Evolutionary conservation across 1,140 invertebrate species (phyloP), one percentile per base, ranked within the genome.

Genomic region (Drosophila navojoa): DNA sequence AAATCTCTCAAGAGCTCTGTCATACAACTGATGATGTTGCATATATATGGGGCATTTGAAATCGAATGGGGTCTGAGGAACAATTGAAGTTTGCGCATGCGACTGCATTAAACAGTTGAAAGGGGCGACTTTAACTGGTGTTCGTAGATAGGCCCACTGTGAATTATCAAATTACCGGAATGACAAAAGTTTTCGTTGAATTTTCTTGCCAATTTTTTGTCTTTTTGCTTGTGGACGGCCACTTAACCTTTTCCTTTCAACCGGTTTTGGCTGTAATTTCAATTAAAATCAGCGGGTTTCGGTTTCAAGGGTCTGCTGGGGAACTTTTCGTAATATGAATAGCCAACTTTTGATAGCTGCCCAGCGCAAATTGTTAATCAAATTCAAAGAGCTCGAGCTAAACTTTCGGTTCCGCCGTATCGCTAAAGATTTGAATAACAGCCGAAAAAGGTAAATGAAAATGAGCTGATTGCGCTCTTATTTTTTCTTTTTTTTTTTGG

Each of bases 271-370:
- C 67, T 11, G 54, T 63, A 68, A 79, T 86, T 86, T 81, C 79
- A 87, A 86, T 86, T 87, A 81, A 86, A 73, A 73, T 70, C 63
- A 47, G 35, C 9, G 32, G 40, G 42, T 6, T 50, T 47, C 25
- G n/a, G 25, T 32, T 55, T 61, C 50, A 73, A 55, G 44, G 60
- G 60, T 19, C 47, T 40, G 22, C 15, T 10, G 22, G 35, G 35
- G 27, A 29, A 32, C 35, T 15, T 85, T 15, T 75, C 66, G 68
- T 66, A 70, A 76, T 70, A 66, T 76, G 71, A 76, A 78, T 77
- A 69, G 69, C 55, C 29, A 77, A 62, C 63, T 64, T 77, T 66
- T 49, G 68, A 61, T 59, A 13, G 49, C 44, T 29, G 15, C 55
- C 58, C 38, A 35, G 57, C 13, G 35, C 40, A 50, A 68, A 72